Conservation (phyloP, 2,113 vertebrate genomes). For the Saimiri boliviensis region DNA sequence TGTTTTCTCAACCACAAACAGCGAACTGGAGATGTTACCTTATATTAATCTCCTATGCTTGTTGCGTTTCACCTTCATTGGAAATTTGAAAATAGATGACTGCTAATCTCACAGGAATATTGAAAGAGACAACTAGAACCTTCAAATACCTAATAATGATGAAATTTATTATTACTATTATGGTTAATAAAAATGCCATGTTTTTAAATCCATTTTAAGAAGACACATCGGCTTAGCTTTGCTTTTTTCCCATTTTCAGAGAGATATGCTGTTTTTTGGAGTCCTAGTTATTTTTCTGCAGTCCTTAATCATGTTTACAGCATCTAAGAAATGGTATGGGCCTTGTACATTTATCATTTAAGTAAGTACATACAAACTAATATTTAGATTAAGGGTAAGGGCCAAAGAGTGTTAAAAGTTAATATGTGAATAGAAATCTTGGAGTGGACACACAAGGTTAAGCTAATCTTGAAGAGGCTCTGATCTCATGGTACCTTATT, state of each 20-base stretch:
- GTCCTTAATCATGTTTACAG: background rate
- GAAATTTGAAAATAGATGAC: background rate
- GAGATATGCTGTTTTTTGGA: background rate
- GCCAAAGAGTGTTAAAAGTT: constrained; percentile 64
- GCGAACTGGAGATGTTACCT: background rate
- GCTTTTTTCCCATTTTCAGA: background rate
- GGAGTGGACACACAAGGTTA: constrained; percentile 50
- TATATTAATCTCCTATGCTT: background rate
- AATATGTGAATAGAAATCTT: constrained; percentile 65
- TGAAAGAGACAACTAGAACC: background rate
- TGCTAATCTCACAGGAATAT: background rate
- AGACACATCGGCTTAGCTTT: background rate
- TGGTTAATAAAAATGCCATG: background rate
- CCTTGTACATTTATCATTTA: constrained; percentile 61
- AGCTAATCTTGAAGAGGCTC: constrained; percentile 72
- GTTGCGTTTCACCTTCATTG: background rate
- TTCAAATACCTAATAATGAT: background rate
- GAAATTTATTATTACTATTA: background rate
- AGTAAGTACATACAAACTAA: constrained; percentile 65
- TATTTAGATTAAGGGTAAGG: constrained; percentile 70
- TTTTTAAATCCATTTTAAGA: constrained; percentile 14
- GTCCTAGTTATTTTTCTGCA: constrained; percentile 1
- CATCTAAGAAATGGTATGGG: background rate
- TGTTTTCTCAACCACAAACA: background rate
- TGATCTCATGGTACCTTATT: constrained; percentile 66